phyloP scores from a whole-genome alignment of 1,140 invertebrate genomes.

The Drosophila pseudoananassae region DNA sequence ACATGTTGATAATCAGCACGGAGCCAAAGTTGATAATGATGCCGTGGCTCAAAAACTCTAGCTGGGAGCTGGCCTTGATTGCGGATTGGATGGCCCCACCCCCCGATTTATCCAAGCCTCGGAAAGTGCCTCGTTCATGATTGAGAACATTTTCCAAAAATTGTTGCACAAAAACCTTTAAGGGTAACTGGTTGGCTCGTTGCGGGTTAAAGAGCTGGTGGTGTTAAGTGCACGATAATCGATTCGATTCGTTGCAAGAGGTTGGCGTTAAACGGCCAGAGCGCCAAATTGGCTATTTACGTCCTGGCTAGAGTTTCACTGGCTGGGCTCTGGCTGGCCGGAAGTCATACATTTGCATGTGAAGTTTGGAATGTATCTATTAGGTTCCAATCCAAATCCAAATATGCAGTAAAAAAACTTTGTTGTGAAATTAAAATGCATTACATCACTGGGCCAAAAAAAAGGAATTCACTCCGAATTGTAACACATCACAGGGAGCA shows the following conservation, averaged over 20 bases:
- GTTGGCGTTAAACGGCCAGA: slow-evolving; percentile 76
- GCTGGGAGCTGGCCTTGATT: slow-evolving; percentile 68
- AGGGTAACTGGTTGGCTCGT: slow-evolving; percentile 57
- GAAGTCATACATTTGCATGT: slow-evolving; percentile 76
- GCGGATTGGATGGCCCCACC: slow-evolving; percentile 12
- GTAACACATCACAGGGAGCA: slow-evolving; percentile 24
- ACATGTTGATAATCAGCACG: slow-evolving; percentile 80
- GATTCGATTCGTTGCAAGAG: slow-evolving; percentile 54
- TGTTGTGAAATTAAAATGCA: slow-evolving; percentile 43
- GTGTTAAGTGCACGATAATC: slow-evolving; percentile 82
- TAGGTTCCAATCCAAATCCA: slow-evolving; percentile 27
- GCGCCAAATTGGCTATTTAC: slow-evolving; percentile 75
- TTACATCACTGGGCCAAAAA: slow-evolving; percentile 41
- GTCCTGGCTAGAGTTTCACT: slow-evolving; percentile 38
- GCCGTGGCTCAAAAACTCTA: slow-evolving; percentile 23
- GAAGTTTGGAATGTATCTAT: slow-evolving; percentile 59
- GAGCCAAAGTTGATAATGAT: slow-evolving; percentile 63
- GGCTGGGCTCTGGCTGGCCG: slow-evolving; percentile 16
- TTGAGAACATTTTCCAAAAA: slow-evolving; percentile 72
- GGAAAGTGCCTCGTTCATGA: slow-evolving; percentile 44
- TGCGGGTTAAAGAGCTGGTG: slow-evolving; percentile 73
- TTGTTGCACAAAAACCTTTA: slow-evolving; percentile 70
- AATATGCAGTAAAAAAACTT: slow-evolving; percentile 17
- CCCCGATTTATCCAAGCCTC: slow-evolving; percentile 8
- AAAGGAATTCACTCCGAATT: slow-evolving; percentile 25